Evolutionary conservation across 2,888 invertebrate genomes (phyloP), one percentile per base, ranked within the genome.

Genomic region (Rugalucina vietnamica): DNA sequence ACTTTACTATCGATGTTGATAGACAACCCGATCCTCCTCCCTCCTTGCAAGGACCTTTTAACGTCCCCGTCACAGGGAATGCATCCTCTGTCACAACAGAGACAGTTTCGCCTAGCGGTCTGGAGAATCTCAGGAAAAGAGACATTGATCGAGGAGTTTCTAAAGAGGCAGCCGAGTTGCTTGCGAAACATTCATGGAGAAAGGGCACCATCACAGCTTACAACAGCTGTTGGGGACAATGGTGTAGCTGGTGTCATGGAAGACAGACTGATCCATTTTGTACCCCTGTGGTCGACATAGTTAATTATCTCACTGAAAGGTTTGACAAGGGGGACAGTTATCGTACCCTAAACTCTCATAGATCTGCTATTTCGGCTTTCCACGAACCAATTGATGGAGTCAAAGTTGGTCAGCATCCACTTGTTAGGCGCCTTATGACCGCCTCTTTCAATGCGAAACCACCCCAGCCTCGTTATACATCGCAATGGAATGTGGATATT

Each of bases 101-200:
- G 57, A 3, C 57, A 29, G 29, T 69, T 80, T 12, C 1, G 37
- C 18, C 37, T 80, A n/a, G 69, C 75, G 65, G 75, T 37, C 27
- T 80, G 80, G 70, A 69, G 39, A 76, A 36, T 80, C 65, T 80
- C 80, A 32, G 60, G 76, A 36, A 34, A 32, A 37, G 27, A 21
- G 32, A 60, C 71, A 37, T 24, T 34, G 27, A 60, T 21, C 78
- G 29, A 49, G 69, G n/a, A 1, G 1, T 75, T 75, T 75, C 57
- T 14, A 24, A 76, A 36, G 36, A 77, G n/a, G 36, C 71, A 49
- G 70, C 54, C 50, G 34, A 71, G 29, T 49, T 78, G 21, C 57
- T 76, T 10, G 57, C 57, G 29, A 36, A 8, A 54, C 54, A 27
- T 3, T 78, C 78, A 43, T 78, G 78, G 71, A 71, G 50, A 29